phyloP scores from a whole-genome alignment of 2,797 vertebrate species.

The Sternotherus odoratus region DNA sequence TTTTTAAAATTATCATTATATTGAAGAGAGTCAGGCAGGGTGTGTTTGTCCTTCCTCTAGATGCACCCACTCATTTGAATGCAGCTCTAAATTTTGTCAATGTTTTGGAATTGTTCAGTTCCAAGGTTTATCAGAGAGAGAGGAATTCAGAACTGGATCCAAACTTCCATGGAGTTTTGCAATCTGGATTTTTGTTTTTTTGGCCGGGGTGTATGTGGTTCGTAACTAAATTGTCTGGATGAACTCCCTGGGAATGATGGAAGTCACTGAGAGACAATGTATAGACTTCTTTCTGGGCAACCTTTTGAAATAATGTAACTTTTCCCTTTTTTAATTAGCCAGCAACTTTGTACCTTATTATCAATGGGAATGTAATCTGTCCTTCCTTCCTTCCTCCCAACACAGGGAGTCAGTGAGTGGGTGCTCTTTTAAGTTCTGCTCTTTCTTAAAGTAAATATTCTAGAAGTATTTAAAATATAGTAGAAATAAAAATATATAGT shows the following conservation, averaged over 20 bases:
- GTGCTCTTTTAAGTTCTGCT: not conserved
- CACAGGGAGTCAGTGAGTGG: not conserved
- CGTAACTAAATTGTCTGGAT: not conserved
- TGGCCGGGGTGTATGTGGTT: not conserved
- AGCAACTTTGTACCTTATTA: not conserved
- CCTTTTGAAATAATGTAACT: not conserved
- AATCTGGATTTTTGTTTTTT: not conserved
- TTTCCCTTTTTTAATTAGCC: not conserved
- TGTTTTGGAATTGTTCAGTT: not conserved
- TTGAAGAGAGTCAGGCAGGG: not conserved
- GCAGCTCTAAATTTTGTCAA: not conserved
- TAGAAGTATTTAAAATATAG: not conserved
- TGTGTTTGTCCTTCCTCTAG: not conserved
- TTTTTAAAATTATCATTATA: conserved; percentile 12
- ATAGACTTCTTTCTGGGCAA: not conserved
- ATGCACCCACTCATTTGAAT: not conserved
- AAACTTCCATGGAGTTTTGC: fast-evolving
- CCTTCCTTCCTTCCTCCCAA: not conserved
- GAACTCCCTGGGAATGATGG: not conserved
- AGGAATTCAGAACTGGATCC: not conserved
- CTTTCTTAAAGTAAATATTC: not conserved
- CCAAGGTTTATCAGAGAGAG: not conserved
- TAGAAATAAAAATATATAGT: not conserved
- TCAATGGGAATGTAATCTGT: not conserved
- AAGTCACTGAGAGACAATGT: not conserved